These are phyloP conservation scores for Ciconia maguari DNA, from an alignment of 2,113 vertebrate species.

Conservation along the genomic window DNA sequence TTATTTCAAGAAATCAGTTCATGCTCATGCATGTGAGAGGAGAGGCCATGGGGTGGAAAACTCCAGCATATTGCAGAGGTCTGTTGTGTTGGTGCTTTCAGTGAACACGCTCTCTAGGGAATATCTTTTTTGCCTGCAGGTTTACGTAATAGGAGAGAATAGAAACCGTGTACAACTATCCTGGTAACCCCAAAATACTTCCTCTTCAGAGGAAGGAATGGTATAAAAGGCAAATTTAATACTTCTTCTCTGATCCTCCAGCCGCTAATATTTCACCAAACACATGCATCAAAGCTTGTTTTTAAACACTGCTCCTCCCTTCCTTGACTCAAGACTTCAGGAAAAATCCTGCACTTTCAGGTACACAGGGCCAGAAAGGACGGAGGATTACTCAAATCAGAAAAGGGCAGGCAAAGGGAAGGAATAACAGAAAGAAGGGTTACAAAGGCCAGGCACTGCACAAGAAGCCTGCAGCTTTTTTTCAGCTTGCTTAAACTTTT, in stretches of 20 bases:
- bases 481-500: not conserved
- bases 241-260: not conserved
- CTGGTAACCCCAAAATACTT: not conserved
- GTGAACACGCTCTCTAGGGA: not conserved
- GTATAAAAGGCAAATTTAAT: not conserved
- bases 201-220: not conserved
- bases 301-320: not conserved
- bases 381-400: not conserved
- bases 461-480: not conserved
- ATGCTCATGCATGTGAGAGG: not conserved
- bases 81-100: not conserved
- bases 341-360: not conserved
- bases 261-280: not conserved
- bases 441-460: not conserved
- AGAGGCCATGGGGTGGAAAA: not conserved
- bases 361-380: not conserved
- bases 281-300: not conserved
- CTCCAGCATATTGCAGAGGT: not conserved
- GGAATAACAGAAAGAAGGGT: not conserved
- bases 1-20: not conserved
- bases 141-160: constrained; percentile 13
- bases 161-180: not conserved
- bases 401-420: constrained; percentile 20
- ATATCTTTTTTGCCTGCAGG: not conserved
- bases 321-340: constrained; percentile 1